phyloP scores from a whole-genome alignment of 2,888 invertebrate species.

The Acleris cristana region DNA sequence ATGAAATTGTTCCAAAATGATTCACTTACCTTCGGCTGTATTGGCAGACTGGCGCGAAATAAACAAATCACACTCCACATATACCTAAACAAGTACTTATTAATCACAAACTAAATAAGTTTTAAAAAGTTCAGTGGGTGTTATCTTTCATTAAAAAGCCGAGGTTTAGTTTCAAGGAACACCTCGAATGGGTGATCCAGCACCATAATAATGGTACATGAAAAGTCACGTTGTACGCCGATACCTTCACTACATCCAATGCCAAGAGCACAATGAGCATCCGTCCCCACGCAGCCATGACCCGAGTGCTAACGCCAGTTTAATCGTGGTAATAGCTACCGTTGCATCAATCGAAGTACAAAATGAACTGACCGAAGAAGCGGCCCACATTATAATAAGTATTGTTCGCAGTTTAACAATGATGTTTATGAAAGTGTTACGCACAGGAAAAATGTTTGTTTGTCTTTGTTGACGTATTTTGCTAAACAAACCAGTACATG shows the following conservation, averaged over 20 bases:
- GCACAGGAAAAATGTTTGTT: too few species aligned
- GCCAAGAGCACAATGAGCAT: background rate
- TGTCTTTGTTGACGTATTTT: too few species aligned
- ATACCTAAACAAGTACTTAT: background rate
- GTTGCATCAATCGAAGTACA: too few species aligned
- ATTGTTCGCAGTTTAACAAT: conserved; percentile 13
- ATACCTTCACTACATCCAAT: background rate
- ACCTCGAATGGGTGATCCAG: background rate
- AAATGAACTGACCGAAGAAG: background rate
- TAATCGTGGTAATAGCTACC: background rate
- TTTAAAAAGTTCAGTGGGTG: background rate
- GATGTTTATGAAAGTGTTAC: conserved; percentile 20
- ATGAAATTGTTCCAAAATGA: too few species aligned
- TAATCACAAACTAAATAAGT: background rate
- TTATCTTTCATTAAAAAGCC: background rate
- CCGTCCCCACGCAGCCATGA: background rate
- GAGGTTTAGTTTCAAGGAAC: background rate
- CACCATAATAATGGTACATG: background rate
- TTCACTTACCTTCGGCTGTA: too few species aligned
- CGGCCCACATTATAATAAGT: background rate
- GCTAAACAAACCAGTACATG: too few species aligned
- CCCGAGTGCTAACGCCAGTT: background rate
- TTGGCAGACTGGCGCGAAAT: too few species aligned
- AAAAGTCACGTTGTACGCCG: background rate
- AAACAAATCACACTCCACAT: too few species aligned